Conservation (phyloP, 2,888 invertebrate species). For the Petrophora chlorosata region DNA sequence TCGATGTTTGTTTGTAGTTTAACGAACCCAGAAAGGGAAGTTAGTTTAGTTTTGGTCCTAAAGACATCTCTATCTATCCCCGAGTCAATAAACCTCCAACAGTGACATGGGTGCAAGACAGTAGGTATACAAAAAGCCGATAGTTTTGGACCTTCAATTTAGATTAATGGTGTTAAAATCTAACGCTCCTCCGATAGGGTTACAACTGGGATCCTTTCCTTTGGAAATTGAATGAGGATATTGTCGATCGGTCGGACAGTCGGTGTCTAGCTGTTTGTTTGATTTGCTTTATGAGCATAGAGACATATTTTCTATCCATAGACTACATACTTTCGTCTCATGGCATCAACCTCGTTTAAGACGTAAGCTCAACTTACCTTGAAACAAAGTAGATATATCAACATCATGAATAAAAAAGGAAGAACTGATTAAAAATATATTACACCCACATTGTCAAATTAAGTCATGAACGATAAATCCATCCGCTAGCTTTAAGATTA, state of each 20-base stretch:
- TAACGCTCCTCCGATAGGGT: conserved; percentile 38
- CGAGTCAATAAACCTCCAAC: conserved; percentile 13
- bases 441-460: too few species aligned
- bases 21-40: neutral
- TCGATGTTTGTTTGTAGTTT: too few species aligned
- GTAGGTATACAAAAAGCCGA: conserved; percentile 34
- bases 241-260: conserved; percentile 31
- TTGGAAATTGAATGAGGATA: conserved; percentile 45
- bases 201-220: conserved; percentile 35
- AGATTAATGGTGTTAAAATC: conserved; percentile 54
- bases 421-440: too few species aligned
- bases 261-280: conserved; percentile 12
- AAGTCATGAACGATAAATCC: too few species aligned
- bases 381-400: too few species aligned
- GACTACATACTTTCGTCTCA: too few species aligned
- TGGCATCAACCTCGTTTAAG: neutral
- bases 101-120: conserved; percentile 31
- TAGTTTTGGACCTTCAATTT: conserved; percentile 42
- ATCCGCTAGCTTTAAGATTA: too few species aligned
- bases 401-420: too few species aligned
- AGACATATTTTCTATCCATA: too few species aligned
- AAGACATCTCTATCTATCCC: conserved; percentile 10
- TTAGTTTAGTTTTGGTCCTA: neutral
- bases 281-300: conserved; percentile 4
- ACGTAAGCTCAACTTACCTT: neutral